A percentile compares a stretch with the other conserved stretches of the same genome.
These are phyloP conservation scores for Apotomis betuletana DNA, from an alignment of 2,888 invertebrate species.

Conservation along the genomic window DNA sequence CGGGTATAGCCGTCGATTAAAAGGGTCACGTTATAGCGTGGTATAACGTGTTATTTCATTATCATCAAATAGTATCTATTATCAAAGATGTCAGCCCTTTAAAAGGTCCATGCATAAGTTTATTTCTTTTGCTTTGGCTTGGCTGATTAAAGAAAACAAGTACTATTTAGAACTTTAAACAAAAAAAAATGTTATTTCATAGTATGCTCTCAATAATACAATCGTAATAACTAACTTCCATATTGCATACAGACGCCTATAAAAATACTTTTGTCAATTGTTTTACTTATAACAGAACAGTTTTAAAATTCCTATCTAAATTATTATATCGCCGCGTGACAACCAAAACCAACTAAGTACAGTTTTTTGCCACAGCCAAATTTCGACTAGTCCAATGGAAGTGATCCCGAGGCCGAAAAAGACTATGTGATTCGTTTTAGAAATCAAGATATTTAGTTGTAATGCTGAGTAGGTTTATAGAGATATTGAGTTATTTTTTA, in stretches of 20 bases:
- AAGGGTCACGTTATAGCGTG: not conserved
- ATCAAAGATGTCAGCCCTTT: conserved; percentile 9
- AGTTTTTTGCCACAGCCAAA: not conserved
- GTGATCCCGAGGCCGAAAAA: too few relatives aligned
- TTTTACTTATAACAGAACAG: conserved; percentile 25
- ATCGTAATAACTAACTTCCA: not conserved
- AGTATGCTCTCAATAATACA: conserved; percentile 11
- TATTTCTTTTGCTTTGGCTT: conserved; percentile 1
- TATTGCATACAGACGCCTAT: conserved; percentile 26
- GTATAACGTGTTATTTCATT: too few relatives aligned
- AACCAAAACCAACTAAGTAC: not conserved
- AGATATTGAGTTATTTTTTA: too few relatives aligned
- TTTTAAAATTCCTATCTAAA: conserved; percentile 33
- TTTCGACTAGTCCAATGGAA: too few relatives aligned
- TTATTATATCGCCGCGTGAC: conserved; percentile 1
- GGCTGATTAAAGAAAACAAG: not conserved
- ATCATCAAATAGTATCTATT: not conserved
- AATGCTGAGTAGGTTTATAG: too few relatives aligned
- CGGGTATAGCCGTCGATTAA: not conserved
- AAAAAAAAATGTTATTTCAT: not conserved
- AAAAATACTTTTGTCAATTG: conserved; percentile 33
- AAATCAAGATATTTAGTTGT: too few relatives aligned
- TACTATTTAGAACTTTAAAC: not conserved
- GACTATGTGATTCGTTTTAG: too few relatives aligned
- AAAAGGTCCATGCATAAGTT: not conserved